Evolutionary conservation across 2,113 vertebrate species (phyloP).

Genomic region (Eidolon helvum): DNA sequence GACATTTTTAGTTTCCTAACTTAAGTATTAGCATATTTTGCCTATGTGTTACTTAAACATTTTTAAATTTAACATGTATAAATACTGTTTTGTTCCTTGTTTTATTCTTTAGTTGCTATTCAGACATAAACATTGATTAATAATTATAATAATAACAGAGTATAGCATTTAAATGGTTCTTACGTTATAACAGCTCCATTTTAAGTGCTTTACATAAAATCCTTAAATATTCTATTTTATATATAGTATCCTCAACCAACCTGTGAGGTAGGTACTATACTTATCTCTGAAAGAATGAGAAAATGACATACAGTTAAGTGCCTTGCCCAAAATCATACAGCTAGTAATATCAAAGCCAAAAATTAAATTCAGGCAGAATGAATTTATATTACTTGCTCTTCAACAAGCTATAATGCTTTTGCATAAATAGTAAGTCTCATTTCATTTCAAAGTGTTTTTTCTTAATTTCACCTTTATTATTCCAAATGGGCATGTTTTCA

Average conservation of each 20-base stretch:
- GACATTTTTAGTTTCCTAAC: constrained; percentile 21
- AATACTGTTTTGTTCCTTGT: background rate
- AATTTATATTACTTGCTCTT: background rate
- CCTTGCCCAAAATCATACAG: background rate
- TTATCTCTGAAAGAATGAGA: background rate
- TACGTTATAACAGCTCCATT: background rate
- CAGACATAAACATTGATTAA: background rate
- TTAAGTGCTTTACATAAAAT: background rate
- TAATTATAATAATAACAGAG: background rate
- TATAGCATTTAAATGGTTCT: background rate
- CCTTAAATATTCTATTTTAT: background rate
- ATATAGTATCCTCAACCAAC: background rate
- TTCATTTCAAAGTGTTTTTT: background rate
- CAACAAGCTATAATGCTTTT: background rate
- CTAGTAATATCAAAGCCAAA: background rate
- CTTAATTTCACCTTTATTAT: background rate
- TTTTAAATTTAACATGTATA: background rate
- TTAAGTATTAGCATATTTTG: background rate
- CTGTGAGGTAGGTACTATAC: background rate
- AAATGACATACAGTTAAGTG: background rate
- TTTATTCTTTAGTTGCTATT: constrained; percentile 30
- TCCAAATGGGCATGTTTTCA: background rate
- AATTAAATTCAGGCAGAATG: background rate
- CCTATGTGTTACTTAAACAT: constrained; percentile 17
- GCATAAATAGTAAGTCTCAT: background rate